These are phyloP conservation scores for Rutpela maculata DNA, from an alignment of 2,888 invertebrate genomes.

Conservation along the genomic window DNA sequence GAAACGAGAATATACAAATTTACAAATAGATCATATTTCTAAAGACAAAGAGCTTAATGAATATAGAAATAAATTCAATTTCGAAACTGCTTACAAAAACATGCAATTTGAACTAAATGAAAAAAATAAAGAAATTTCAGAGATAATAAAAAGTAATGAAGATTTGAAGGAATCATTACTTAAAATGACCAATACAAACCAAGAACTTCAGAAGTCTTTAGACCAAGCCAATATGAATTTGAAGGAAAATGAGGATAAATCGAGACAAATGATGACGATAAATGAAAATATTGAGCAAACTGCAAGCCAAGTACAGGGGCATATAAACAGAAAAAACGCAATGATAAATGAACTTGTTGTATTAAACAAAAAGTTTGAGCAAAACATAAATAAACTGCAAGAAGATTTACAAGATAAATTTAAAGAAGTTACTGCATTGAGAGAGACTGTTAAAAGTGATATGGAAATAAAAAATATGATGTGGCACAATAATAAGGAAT, in stretches of 20 bases:
- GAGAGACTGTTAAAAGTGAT: conserved; percentile 44
- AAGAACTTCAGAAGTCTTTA: conserved; percentile 39
- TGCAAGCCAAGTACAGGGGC: conserved; percentile 46
- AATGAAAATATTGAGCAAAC: conserved; percentile 46
- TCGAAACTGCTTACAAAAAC: conserved; percentile 48
- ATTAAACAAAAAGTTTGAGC: conserved; percentile 46
- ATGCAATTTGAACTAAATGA: conserved; percentile 46
- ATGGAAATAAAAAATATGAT: conserved; percentile 44
- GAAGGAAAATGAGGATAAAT: conserved; percentile 40
- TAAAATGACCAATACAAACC: conserved; percentile 34
- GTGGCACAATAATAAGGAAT: conserved; percentile 44
- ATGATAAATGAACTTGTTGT: conserved; percentile 48
- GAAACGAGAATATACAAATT: conserved; percentile 37
- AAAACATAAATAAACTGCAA: conserved; percentile 41
- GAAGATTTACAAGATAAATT: conserved; percentile 49
- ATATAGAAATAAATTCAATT: conserved; percentile 44
- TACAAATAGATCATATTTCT: conserved; percentile 26
- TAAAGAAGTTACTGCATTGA: conserved; percentile 45
- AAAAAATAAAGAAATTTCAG: conserved; percentile 33
- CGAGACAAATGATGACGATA: conserved; percentile 13
- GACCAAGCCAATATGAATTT: conserved; percentile 22
- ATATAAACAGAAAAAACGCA: conserved; percentile 46
- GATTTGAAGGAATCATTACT: conserved; percentile 30
- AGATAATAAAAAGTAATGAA: conserved; percentile 27
- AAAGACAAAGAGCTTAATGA: conserved; percentile 41